Base-by-base conservation (phyloP, 2,113 vertebrate genomes). In the Bufo bufo region DNA sequence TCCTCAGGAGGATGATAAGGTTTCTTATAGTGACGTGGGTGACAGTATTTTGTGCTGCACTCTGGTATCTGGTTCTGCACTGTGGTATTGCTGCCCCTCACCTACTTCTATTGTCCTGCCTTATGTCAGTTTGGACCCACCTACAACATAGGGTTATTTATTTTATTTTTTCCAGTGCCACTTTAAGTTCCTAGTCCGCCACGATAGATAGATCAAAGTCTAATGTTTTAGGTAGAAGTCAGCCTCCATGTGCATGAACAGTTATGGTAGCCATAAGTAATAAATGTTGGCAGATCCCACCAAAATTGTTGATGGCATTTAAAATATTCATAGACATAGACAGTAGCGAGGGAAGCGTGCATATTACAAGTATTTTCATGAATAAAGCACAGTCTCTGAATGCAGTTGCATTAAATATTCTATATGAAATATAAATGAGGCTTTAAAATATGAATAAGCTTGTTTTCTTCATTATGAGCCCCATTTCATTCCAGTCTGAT, bases 391-490 rank as follows among this genome's bases (percentile, higher is more conserved):
- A 66, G 43, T n/a, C 45, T 66, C 23, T 17, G 20, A 69, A 33
- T 66, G 13, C 7, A 14, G 19, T 52, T 59, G 78, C 63, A 49
- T 83, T 83, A 52, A 3, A 81, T 33, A 81, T 19, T 52, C 47
- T 16, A 23, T 33, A 84, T 84, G 65, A 69, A 69, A 71, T 84
- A 84, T 49, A 33, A 69, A 84, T 84, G 50, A 50, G 47, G 20
- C 45, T 84, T 20, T 84, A 33, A 81, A 81, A 81, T 81, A 81
- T 81, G 56, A 61, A 81, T 81, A 43, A 61, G 56, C 56, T 45
- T 81, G 58, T 43, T 61, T 59, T 81, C 52, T 56, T 61, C 33
- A 43, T 47, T 8, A 12, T 45, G 71, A 47, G 45, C 19, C 0
- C 4, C 8, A 11, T 47, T 69, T 47, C 59, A 63, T 66, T 83